Evolutionary conservation across 2,113 vertebrate species (phyloP).

Genomic region (Triplophysa siluroides): DNA sequence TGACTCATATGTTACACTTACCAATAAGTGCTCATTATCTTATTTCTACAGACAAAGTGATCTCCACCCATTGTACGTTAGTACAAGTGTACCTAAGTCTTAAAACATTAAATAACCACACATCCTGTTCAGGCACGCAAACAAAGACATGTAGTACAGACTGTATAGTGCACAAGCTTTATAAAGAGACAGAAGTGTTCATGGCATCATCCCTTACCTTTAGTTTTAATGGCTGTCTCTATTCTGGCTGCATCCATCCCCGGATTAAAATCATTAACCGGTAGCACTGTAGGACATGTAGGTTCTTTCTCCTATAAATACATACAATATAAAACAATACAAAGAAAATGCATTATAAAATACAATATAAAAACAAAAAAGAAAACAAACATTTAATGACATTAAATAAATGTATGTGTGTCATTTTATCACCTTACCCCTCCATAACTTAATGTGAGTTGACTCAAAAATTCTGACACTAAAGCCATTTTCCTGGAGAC

Average conservation of each 20-base stretch:
- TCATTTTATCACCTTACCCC: conserved; percentile 62
- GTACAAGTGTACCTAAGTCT: not conserved
- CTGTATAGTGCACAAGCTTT: not conserved
- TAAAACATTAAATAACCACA: not conserved
- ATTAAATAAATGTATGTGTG: not conserved
- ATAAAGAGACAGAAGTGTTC: not conserved
- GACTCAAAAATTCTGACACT: conserved; percentile 74
- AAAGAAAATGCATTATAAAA: not conserved
- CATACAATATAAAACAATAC: not conserved
- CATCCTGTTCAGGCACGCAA: not conserved
- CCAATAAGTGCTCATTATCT: not conserved
- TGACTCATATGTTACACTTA: not conserved
- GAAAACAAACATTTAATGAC: not conserved
- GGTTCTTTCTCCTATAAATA: conserved; percentile 61
- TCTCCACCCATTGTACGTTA: not conserved
- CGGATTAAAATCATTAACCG: conserved; percentile 80
- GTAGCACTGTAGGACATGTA: conserved; percentile 69
- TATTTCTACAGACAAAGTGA: not conserved
- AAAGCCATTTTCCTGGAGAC: conserved; percentile 71
- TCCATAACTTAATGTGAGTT: conserved; percentile 67
- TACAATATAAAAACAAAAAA: not conserved
- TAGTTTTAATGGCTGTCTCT: conserved; percentile 92
- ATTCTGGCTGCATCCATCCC: conserved; percentile 86
- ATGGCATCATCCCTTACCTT: conserved; percentile 74
- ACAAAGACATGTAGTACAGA: not conserved